Evolutionary conservation across 2,797 vertebrate genomes (phyloP), one percentile per base, ranked within the genome.

Genomic region (Malurus leucopterus): DNA sequence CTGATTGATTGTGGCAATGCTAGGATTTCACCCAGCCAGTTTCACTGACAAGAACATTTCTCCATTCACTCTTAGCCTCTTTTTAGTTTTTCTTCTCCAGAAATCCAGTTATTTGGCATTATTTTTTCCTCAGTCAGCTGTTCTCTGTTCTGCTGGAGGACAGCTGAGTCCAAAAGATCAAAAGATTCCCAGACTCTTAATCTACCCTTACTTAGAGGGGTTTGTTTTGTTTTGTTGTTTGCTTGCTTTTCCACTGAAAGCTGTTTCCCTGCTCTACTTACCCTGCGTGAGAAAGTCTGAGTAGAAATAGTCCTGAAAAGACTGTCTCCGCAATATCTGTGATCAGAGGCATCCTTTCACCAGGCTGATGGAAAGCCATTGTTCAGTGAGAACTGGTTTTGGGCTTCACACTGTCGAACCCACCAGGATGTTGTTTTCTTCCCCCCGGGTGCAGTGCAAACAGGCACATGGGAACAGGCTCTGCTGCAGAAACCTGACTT

Each of bases 101-200:
- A 91, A 91, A 91, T 87, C 40, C 29, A 77, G 69, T 80, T 85
- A 74, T 76, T 94, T 93, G 91, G 62, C 79, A 87, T 85, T 86
- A 47, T 65, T 93, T 90, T 86, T 87, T 51, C 41, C 69, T 80
- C 69, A 51, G 72, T 90, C 87, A 89, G 76, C 89, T 92, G 53
- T 91, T 76, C 71, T 90, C 41, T 83, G 72, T 90, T 89, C 43
- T 93, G 55, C 62, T 83, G 44, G 58, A 68, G 62, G 65, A 90
- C 2, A 17, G 30, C 69, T 92, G 78, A 91, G 62, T 77, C 61
- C 79, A 84, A 90, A 73, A 72, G 79, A 93, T 91, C 87, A 91
- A 89, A 95, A 86, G 74, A 82, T 86, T 92, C 84, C 84, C 78
- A 94, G 86, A 88, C 57, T 86, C 46, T 88, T 93, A 90, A 92